Base-by-base conservation (phyloP, 2,797 vertebrate genomes). In the Amniataba percoides region DNA sequence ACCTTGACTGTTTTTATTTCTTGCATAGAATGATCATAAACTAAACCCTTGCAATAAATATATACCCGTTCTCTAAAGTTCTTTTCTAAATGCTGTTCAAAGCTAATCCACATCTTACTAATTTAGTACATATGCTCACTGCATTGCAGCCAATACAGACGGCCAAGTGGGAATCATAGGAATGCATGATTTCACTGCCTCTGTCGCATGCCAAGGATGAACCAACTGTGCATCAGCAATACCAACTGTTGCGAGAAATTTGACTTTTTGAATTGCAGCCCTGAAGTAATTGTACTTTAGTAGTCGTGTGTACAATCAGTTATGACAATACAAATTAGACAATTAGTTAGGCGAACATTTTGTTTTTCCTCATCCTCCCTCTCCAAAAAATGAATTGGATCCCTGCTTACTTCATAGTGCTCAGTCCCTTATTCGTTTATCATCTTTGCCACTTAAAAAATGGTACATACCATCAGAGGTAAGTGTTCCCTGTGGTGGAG, bases 381-480 rank as follows among this genome's bases (percentile, higher is more conserved):
- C 39, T 46, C 11, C 19, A 34, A 21, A 52, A 57, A 66, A 16
- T 36, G 23, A 12, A 70, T 31, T 45, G 8, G 40, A 13, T 58
- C 31, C 23, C 36, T 74, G 34, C 73, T 69, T 51, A 48, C 74
- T 74, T 64, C 18, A 59, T 2, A 46, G 10, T 34, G 1, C 39
- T 56, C 5, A 13, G 19, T 52, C 18, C 62, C 4, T 69, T 46
- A 59, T 49, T 74, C 13, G 16, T 48, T 45, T 11, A 25, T 55
- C 25, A 48, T 43, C 16, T 13, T 15, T 48, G 18, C 9, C 15
- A 25, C 12, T 27, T 57, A 48, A 7, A 69, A 67, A 64, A 51
- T 5, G 10, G 31, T 80, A 78, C 95, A 81, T 95, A 96, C 98
- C 98, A 71, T 98, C 97, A 6, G 97, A 95, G 59, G 96, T 97